phyloP scores from a whole-genome alignment of 2,888 invertebrate species.

The Stegana nigrithorax region DNA sequence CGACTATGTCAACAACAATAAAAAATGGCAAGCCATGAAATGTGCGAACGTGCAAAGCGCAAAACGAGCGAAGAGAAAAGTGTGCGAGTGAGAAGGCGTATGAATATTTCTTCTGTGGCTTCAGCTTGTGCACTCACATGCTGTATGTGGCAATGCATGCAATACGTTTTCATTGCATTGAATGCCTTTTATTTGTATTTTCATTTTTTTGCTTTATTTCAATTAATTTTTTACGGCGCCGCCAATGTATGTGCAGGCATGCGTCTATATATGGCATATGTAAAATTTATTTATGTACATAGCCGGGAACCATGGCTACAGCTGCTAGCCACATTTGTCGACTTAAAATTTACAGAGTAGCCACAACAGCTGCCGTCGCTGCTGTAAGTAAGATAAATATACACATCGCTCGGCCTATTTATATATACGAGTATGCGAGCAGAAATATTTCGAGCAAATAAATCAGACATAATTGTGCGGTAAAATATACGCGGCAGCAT shows the following conservation, averaged over 20 bases:
- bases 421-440: not conserved
- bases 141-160: too few relatives aligned
- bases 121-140: too few relatives aligned
- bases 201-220: too few relatives aligned
- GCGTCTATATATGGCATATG: too few relatives aligned
- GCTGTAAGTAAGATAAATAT: not conserved
- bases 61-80: too few relatives aligned
- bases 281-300: not conserved
- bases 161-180: too few relatives aligned
- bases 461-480: conserved; percentile 8
- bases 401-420: not conserved
- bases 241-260: too few relatives aligned
- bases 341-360: not conserved
- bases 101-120: too few relatives aligned
- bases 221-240: too few relatives aligned
- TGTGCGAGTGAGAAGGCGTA: too few relatives aligned
- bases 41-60: too few relatives aligned
- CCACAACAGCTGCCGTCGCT: not conserved
- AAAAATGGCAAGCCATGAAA: conserved; percentile 5
- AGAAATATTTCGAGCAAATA: conserved; percentile 2
- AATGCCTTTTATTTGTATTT: too few relatives aligned
- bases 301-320: conserved; percentile 27
- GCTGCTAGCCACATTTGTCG: not conserved
- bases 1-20: conserved; percentile 6
- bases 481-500: not conserved